phyloP scores from a whole-genome alignment of 2,113 vertebrate genomes.

The Oxyruncus cristatus region DNA sequence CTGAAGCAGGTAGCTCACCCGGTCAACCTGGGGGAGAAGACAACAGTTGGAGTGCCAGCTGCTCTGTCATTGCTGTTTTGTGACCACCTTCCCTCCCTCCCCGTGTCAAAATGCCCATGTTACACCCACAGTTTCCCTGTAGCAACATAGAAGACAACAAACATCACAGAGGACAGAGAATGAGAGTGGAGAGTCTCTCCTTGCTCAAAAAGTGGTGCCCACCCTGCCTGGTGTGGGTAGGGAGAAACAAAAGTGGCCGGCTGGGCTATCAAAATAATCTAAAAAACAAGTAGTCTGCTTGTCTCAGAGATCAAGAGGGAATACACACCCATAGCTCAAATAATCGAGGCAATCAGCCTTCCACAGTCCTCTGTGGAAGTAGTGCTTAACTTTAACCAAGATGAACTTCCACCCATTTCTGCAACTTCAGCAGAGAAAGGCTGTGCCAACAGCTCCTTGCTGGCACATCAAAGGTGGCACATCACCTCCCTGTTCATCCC shows the following conservation, averaged over 20 bases:
- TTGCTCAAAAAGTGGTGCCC: not conserved
- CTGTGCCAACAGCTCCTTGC: not conserved
- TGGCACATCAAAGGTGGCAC: not conserved
- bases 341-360: not conserved
- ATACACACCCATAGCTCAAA: not conserved
- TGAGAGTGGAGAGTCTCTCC: not conserved
- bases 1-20: conserved; percentile 97
- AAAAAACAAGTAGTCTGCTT: not conserved
- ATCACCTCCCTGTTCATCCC: not conserved
- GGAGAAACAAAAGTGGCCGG: not conserved
- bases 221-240: not conserved
- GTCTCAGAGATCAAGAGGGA: not conserved
- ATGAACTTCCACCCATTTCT: not conserved
- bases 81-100: not conserved
- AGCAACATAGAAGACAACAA: not conserved
- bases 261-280: not conserved
- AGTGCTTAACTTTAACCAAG: not conserved
- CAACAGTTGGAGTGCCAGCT: not conserved
- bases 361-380: not conserved
- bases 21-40: conserved; percentile 84
- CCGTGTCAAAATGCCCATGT: not conserved
- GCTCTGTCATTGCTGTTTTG: not conserved
- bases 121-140: not conserved
- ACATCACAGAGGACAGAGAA: not conserved
- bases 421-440: not conserved